Percentiles rank a stretch among this genome's conserved stretches.
phyloP scores from a whole-genome alignment of 2,888 invertebrate genomes.

The Rapana venosa region DNA sequence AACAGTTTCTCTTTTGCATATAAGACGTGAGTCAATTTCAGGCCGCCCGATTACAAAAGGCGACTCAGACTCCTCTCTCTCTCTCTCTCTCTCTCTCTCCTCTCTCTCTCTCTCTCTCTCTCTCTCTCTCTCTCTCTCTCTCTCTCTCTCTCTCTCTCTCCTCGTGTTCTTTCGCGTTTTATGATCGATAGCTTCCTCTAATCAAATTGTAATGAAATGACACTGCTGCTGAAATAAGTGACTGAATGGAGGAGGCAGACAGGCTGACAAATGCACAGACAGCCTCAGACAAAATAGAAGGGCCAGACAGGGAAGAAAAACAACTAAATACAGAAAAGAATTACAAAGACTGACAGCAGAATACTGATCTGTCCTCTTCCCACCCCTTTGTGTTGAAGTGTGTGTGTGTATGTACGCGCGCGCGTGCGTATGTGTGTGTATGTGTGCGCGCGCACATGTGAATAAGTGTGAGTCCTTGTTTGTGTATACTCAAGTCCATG shows the following conservation, averaged over 20 bases:
- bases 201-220: slow-evolving; percentile 35
- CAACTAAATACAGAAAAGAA: too few relatives aligned
- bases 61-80: background rate
- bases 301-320: background rate
- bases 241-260: background rate
- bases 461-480: background rate
- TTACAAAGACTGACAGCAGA: too few relatives aligned
- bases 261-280: background rate
- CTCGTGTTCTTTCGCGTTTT: background rate
- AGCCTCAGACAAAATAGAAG: background rate
- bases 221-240: background rate
- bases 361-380: too few relatives aligned
- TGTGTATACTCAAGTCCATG: too few relatives aligned
- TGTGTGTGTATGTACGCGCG: background rate
- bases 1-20: too few relatives aligned
- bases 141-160: background rate
- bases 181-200: slow-evolving; percentile 20
- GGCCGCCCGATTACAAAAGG: background rate
- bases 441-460: background rate
- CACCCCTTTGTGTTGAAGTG: too few relatives aligned
- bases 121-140: background rate
- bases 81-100: background rate
- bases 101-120: background rate
- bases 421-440: background rate
- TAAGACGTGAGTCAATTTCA: background rate